Percentiles rank a stretch among this genome's conserved stretches.
phyloP scores from a whole-genome alignment of 2,797 vertebrate genomes.

The Kryptolebias ocellatus region DNA sequence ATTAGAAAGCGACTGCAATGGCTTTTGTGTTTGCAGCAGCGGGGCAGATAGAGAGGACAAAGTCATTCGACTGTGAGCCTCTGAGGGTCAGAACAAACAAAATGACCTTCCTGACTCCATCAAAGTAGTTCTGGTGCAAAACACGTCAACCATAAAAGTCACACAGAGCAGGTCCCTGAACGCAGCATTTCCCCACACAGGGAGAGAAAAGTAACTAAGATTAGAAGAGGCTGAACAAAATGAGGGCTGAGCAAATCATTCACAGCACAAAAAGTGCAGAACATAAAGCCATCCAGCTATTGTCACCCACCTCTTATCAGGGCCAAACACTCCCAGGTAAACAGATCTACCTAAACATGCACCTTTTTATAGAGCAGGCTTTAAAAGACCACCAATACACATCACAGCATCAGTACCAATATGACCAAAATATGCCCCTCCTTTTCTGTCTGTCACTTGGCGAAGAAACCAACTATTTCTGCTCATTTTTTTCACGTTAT shows the following conservation, averaged over 20 bases:
- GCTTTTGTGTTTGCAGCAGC: slow-evolving; percentile 65
- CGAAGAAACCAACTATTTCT: too few relatives aligned
- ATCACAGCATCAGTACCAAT: too few relatives aligned
- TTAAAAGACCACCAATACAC: too few relatives aligned
- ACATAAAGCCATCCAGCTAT: background rate
- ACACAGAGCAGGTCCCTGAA: slow-evolving; percentile 46
- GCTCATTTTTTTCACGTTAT: too few relatives aligned
- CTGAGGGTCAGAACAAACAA: slow-evolving; percentile 60
- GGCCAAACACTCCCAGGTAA: too few relatives aligned
- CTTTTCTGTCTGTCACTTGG: too few relatives aligned
- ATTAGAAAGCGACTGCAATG: slow-evolving; percentile 70
- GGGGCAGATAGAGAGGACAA: slow-evolving; percentile 66
- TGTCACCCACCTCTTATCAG: background rate
- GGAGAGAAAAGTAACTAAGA: slow-evolving; percentile 14
- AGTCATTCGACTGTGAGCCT: slow-evolving; percentile 73
- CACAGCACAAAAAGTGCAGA: slow-evolving; percentile 8
- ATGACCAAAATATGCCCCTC: too few relatives aligned
- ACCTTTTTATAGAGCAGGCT: too few relatives aligned
- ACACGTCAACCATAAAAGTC: slow-evolving; percentile 47
- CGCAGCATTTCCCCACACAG: slow-evolving; percentile 8
- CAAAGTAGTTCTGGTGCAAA: slow-evolving; percentile 64
- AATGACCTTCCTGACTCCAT: slow-evolving; percentile 65
- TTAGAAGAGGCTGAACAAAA: background rate
- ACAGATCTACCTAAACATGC: too few relatives aligned
- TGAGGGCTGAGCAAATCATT: background rate